Evolutionary conservation across 2,797 vertebrate species (phyloP), one percentile per base, ranked within the genome.

Genomic region (Poecile montanus): DNA sequence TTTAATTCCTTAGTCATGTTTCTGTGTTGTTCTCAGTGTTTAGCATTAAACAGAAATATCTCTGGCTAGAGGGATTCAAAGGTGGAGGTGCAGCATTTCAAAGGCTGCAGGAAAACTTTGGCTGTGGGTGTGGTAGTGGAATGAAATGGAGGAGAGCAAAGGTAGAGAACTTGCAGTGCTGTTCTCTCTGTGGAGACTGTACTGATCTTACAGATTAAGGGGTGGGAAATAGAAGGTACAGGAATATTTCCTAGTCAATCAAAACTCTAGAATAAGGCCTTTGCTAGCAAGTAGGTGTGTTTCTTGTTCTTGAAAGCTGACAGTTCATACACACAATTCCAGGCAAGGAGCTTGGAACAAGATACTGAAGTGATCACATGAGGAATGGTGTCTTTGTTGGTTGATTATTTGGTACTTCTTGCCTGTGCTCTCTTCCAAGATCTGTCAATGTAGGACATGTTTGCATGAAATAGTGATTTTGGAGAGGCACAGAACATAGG

Each of bases 1-100:
- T 97, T 89, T 76, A 85, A 81, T 81, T 87, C 71, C 80, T 95
- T 63, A 90, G 79, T 89, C 79, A 51, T 94, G 83, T 86, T 92
- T 60, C 66, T 93, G 36, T 66, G 70, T 85, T 76, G 53, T 78
- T 90, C 86, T n/a, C 42, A 10, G 65, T 94, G 91, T 91, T 95
- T 94, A 88, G 73, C 38, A 0, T 51, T 81, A 85, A 94, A 91
- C 70, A 91, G 63, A 71, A 75, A 25, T 72, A 56, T 34, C 87
- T 85, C 73, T 95, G 66, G 81, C 75, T 72, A 81, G 85, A 71
- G 82, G 79, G 62, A 70, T 83, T 62, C 44, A 8, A 6, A 58
- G 62, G 68, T 62, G n/a, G 44, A 57, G 26, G 23, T 65, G 78
- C 61, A 58, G 47, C 47, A 18, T 80, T 94, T 95, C 89, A 91